A percentile compares a stretch with the other conserved stretches of the same genome.
Conservation (phyloP, 2,113 vertebrate genomes). For the Carassius auratus region DNA sequence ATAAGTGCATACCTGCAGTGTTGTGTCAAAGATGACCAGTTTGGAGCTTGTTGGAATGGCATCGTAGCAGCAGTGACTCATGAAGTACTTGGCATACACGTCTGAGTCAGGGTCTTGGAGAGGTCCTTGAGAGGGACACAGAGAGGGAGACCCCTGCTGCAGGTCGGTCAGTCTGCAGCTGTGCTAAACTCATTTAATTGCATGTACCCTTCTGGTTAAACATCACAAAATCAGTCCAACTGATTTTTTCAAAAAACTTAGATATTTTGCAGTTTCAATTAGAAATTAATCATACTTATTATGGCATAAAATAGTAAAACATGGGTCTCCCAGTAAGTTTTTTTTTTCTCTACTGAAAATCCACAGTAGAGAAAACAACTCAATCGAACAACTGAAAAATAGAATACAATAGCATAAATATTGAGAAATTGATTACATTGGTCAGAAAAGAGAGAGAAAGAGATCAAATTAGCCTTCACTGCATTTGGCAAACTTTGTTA, state of each 20-base stretch:
- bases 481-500: no score
- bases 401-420: no score
- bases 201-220: neutral
- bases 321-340: no score
- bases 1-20: slow-evolving; percentile 78
- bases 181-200: neutral
- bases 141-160: slow-evolving; percentile 49
- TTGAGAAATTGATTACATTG: no score
- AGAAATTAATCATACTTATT: neutral
- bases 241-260: no score
- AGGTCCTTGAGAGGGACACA: slow-evolving; percentile 40
- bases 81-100: slow-evolving; percentile 92
- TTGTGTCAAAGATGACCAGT: slow-evolving; percentile 89
- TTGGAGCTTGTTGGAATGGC: slow-evolving; percentile 95
- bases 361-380: no score
- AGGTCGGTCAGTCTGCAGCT: slow-evolving; percentile 49
- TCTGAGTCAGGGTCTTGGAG: slow-evolving; percentile 72
- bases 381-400: no score
- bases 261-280: no score
- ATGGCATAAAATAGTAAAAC: neutral
- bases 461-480: no score
- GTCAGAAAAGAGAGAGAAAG: no score
- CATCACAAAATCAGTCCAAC: neutral
- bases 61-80: slow-evolving; percentile 88
- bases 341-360: no score